Base-by-base conservation (phyloP, 2,113 vertebrate genomes). In the Ancistrus triradiatus region DNA sequence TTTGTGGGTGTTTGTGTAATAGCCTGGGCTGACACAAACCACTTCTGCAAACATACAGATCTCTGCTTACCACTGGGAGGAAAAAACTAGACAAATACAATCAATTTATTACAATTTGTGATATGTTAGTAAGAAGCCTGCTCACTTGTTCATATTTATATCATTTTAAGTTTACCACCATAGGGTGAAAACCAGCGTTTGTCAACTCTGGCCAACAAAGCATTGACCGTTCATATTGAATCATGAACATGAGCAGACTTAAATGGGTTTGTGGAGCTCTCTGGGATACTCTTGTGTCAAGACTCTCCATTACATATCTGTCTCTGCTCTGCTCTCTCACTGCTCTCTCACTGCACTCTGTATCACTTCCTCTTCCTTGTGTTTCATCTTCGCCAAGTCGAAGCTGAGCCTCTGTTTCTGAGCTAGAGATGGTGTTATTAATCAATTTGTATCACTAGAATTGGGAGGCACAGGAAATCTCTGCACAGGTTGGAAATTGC, bases 361-460 rank as follows among this genome's bases (percentile, higher is more conserved):
- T 33, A 22, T 43, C 42, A 44, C 42, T 58, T 66, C 63, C 53
- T 58, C 33, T 58, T 66, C 31, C 13, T 8, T 10, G 3, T 47
- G 42, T 14, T 18, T 47, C 24, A 37, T 25, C 43, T 47, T 25
- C 15, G 51, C 3, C 17, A 13, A 43, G 21, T 13, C 1, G 4
- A 24, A 25, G 15, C 37, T 52, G 21, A 37, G n/a, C 11, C 15
- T 52, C 50, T 4, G 49, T 53, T 53, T 3, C 35, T 31, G 8
- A 47, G 8, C 4, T 11, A 13, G 22, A 17, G 22, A 42, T 58
- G 33, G 5, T 40, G 53, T 25, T 22, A 24, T 10, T 4, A 25
- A 40, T 13, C 15, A 7, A 57, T 15, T 1, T n/a, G n/a, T n/a
- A n/a, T n/a, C n/a, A n/a, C n/a, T n/a, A n/a, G n/a, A n/a, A n/a